A percentile compares a stretch with the other conserved stretches of the same genome.
These are phyloP conservation scores for Orchestes rusci DNA, from an alignment of 2,888 invertebrate genomes.

Conservation along the genomic window DNA sequence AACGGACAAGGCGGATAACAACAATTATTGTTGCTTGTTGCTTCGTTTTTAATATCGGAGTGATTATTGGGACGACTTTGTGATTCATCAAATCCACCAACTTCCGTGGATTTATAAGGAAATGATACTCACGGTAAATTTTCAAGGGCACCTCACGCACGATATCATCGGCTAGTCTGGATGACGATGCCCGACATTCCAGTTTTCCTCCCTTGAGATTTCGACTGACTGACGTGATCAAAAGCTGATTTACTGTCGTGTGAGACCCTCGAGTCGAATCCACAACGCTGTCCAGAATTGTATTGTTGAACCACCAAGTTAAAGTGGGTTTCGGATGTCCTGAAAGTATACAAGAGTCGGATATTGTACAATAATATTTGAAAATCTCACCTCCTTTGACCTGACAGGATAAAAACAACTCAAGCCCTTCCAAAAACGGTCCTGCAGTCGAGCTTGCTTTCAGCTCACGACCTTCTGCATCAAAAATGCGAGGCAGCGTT, in stretches of 20 bases:
- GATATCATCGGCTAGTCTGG: slow-evolving; percentile 61
- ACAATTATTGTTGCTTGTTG: too few species aligned
- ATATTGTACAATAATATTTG: too few species aligned
- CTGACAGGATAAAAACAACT: slow-evolving; percentile 76
- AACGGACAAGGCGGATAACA: too few species aligned
- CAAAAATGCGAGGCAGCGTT: slow-evolving; percentile 72
- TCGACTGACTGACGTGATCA: slow-evolving; percentile 63
- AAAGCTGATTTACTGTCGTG: slow-evolving; percentile 67
- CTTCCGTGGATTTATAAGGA: too few species aligned
- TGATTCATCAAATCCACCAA: too few species aligned
- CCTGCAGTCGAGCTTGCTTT: slow-evolving; percentile 60
- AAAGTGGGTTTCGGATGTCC: slow-evolving; percentile 76
- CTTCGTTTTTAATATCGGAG: too few species aligned
- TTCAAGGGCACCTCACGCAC: slow-evolving; percentile 69
- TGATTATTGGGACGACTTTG: too few species aligned
- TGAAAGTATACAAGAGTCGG: slow-evolving; percentile 40
- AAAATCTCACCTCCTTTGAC: slow-evolving; percentile 75
- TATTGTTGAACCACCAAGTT: slow-evolving; percentile 75
- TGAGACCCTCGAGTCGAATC: slow-evolving; percentile 58
- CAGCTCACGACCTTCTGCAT: slow-evolving; percentile 75
- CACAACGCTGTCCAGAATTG: slow-evolving; percentile 65
- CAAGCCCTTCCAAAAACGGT: slow-evolving; percentile 80
- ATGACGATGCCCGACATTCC: slow-evolving; percentile 71
- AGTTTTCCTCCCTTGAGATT: slow-evolving; percentile 66
- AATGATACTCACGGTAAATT: slow-evolving; percentile 49